Base-by-base conservation (phyloP, 2,888 invertebrate genomes). In the Tortricodes alternella region DNA sequence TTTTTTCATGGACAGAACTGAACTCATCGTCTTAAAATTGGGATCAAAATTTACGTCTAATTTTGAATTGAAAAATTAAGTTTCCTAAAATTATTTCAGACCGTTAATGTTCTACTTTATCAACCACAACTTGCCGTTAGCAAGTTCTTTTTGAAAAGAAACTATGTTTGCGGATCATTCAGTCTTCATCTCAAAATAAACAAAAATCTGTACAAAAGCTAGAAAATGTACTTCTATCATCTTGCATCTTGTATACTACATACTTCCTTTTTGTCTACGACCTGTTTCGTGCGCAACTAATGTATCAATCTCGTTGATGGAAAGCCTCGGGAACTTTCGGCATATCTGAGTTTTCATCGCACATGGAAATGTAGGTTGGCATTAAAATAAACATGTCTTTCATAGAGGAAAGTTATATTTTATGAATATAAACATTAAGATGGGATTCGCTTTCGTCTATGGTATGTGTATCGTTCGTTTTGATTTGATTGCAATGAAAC, bases 231-330 rank as follows among this genome's bases (percentile, higher is more conserved):
- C n/a, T n/a, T 76, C 73, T 76, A 73, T 72, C 73, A 70, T n/a
- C 66, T 65, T 68, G 66, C 68, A 73, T 75, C 15, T 32, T 23
- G 18, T 39, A 2, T 3, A 34, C 35, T 35, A 35, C 34, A 19
- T n/a, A 34, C 34, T 46, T 35, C 27, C 46, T 27, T 50, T 56
- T 50, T 50, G 56, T 50, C 7, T 35, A 35, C 35, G 41, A 63
- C 70, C 66, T 66, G 63, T 67, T 69, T 67, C 64, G 65, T 64
- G 64, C 59, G 61, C 67, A 66, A 61, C 75, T 73, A 77, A 75
- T 73, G 74, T 72, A 74, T 71, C 76, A 79, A 79, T 83, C 80
- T 72, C 61, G 60, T 73, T 80, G 78, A 84, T 80, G 79, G 68
- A 60, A 50, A 32, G 32, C 49, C 39, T 49, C 38, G 51, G 24